Percentiles rank a stretch among this genome's conserved stretches.
phyloP scores from a whole-genome alignment of 2,888 invertebrate genomes.

The Pristionchus japonicus region DNA sequence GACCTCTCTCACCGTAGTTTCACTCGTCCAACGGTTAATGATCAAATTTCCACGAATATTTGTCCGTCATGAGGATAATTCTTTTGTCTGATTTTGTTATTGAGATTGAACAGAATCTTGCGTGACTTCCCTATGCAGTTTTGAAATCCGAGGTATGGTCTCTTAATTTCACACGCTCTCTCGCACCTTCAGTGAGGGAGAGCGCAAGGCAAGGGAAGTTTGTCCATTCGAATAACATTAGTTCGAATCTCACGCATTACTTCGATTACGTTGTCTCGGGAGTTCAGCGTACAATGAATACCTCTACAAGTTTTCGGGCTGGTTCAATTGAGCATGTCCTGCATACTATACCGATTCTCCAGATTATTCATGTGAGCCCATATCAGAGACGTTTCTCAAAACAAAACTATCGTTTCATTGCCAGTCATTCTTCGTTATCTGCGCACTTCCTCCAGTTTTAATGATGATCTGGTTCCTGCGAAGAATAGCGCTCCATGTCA shows the following conservation, averaged over 20 bases:
- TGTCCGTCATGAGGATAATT: neutral
- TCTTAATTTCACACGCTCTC: no score
- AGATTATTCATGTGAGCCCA: neutral
- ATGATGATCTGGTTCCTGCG: neutral
- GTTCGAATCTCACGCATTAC: neutral
- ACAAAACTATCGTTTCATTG: neutral
- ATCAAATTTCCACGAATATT: neutral
- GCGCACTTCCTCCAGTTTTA: neutral
- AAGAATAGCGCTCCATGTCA: neutral
- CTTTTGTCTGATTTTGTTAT: neutral
- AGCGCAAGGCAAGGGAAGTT: no score
- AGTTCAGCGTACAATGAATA: neutral
- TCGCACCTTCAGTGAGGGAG: no score
- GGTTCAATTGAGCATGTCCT: neutral
- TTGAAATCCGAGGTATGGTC: no score
- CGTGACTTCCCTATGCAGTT: no score
- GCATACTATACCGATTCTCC: neutral
- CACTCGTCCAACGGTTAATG: neutral
- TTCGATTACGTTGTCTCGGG: neutral
- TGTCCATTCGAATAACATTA: neutral
- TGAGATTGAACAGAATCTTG: neutral
- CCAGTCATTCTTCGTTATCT: neutral
- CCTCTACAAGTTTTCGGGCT: neutral
- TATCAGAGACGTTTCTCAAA: neutral
- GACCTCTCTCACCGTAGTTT: no score